Evolutionary conservation across 2,888 invertebrate species (phyloP), one percentile per base, ranked within the genome.

Genomic region (Chesias legatella): DNA sequence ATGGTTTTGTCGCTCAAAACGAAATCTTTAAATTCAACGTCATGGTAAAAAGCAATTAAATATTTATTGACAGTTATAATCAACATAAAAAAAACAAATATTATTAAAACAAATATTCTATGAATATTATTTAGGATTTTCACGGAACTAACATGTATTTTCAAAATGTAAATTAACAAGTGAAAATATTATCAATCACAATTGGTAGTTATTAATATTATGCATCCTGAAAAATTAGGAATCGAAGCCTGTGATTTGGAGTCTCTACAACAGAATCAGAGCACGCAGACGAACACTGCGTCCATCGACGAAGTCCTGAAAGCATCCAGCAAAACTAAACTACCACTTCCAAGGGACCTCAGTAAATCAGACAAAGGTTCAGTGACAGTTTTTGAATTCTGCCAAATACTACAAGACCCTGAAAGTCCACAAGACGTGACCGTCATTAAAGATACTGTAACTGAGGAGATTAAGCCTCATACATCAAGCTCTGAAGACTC

Each of bases 401-500:
- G 56, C 11, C 60, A 68, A 58, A 33, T 63, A 30, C 24, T 67
- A 13, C 60, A 63, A 39, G 60, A 71, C 24, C 53, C 63, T 7
- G 51, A 61, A 1, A 43, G 51, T 20, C 58, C 63, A 3, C 53
- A 43, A 21, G 48, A 58, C 1, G 31, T 66, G 1, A 60, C 57
- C 9, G 57, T 69, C 3, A 43, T 67, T 22, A 71, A 54, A 36
- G 69, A 70, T 42, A 65, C 49, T 1, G 45, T 60, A n/a, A 51
- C 58, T 20, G 63, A 69, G 58, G 67, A 69, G 41, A 44, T 51
- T 6, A 43, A 54, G 8, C 41, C 49, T 9, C 54, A 56, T 35
- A 26, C 25, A 1, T 11, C 37, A 11, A 13, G 6, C 0, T 32
- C 31, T 1, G 42, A 51, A 5, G 48, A 55, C 7, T 51, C 50